phyloP scores from a whole-genome alignment of 1,140 invertebrate species.

The Pemphigus obesinymphae region DNA sequence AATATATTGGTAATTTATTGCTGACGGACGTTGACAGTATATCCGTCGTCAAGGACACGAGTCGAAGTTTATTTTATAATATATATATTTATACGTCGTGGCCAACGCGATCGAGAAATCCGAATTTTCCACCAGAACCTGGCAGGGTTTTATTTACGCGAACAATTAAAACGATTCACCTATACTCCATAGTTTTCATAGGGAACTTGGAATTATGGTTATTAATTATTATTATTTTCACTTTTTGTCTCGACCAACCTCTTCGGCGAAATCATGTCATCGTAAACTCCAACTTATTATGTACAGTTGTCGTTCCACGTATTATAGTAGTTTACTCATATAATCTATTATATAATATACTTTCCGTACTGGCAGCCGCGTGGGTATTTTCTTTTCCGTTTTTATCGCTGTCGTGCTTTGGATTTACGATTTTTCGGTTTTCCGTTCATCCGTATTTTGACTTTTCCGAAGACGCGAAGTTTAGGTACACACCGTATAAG shows the following conservation, averaged over 20 bases:
- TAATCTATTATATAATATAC: neutral
- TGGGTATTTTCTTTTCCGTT: too few species aligned
- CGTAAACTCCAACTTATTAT: neutral
- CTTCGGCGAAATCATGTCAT: too few species aligned
- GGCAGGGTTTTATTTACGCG: too few species aligned
- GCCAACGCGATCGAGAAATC: neutral
- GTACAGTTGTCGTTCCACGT: neutral
- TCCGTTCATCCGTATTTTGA: too few species aligned
- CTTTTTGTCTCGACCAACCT: neutral
- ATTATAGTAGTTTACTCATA: neutral
- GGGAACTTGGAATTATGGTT: neutral
- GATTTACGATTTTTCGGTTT: too few species aligned
- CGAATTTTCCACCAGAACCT: neutral
- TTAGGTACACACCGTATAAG: too few species aligned
- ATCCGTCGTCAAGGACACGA: conserved; percentile 15
- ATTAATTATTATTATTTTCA: neutral
- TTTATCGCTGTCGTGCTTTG: too few species aligned
- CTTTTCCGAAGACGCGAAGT: too few species aligned
- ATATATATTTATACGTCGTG: neutral
- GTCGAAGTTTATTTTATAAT: too few species aligned
- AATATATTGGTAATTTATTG: neutral
- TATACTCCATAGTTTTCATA: neutral
- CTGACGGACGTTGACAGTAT: neutral
- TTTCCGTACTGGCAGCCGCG: too few species aligned
- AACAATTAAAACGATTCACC: too few species aligned